Percentiles rank a stretch among this genome's conserved stretches.
Evolutionary conservation across 2,888 invertebrate genomes (phyloP).

Genomic region (Diachrysia chrysitis): DNA sequence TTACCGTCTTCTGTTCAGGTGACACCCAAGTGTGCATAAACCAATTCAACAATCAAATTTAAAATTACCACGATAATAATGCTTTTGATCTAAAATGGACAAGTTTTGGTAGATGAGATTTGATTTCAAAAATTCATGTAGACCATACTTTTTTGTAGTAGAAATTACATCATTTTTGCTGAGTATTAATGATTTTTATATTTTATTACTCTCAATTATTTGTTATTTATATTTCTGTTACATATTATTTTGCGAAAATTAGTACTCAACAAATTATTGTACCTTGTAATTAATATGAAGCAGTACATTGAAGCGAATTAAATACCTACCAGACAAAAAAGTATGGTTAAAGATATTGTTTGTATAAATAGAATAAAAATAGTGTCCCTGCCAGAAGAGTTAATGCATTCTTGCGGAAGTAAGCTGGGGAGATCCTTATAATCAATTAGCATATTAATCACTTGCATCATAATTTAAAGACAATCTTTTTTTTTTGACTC

Average conservation of each 20-base stretch:
- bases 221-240: neutral
- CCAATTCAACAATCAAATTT: slow-evolving; percentile 79
- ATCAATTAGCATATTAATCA: neutral
- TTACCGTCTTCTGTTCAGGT: slow-evolving; percentile 88
- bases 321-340: slow-evolving; percentile 55
- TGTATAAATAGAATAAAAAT: slow-evolving; percentile 23
- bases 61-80: slow-evolving; percentile 49
- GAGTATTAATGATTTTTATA: slow-evolving; percentile 38
- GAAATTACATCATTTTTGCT: slow-evolving; percentile 16
- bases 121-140: slow-evolving; percentile 27
- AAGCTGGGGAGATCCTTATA: slow-evolving; percentile 36
- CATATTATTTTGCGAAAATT: slow-evolving; percentile 24
- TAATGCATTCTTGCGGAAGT: slow-evolving; percentile 23
- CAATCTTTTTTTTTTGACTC: neutral
- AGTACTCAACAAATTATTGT: slow-evolving; percentile 37
- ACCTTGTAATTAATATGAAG: slow-evolving; percentile 30
- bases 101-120: slow-evolving; percentile 8
- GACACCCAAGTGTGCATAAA: slow-evolving; percentile 86
- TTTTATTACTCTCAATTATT: neutral
- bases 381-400: slow-evolving; percentile 68
- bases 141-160: slow-evolving; percentile 62
- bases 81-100: slow-evolving; percentile 25
- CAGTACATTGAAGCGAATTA: slow-evolving; percentile 30
- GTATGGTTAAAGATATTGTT: slow-evolving; percentile 53
- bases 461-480: neutral